Evolutionary conservation across 2,797 vertebrate genomes (phyloP).

Genomic region (Morus bassanus): DNA sequence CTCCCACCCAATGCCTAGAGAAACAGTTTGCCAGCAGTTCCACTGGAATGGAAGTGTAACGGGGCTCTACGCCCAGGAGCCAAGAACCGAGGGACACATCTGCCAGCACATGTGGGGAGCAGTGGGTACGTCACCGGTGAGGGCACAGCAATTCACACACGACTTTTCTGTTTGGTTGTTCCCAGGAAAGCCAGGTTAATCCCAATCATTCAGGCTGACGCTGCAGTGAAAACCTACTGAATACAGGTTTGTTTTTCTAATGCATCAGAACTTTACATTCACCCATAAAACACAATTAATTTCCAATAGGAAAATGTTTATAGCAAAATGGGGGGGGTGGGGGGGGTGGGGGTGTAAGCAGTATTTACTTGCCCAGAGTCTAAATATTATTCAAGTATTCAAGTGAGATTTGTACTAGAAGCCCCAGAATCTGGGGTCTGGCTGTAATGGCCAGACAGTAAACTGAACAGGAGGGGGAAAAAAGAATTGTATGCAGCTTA

Average conservation of each 20-base stretch:
- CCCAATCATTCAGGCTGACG: neutral
- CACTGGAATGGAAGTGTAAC: neutral
- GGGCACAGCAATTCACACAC: neutral
- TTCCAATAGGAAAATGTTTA: neutral
- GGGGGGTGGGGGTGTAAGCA: rapidly evolving
- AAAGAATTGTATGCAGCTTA: neutral
- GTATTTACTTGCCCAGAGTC: neutral
- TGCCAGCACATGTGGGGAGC: neutral
- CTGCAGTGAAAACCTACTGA: neutral
- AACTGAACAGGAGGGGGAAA: neutral
- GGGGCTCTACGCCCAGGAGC: neutral
- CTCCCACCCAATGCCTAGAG: neutral
- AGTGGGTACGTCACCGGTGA: neutral
- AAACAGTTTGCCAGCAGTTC: neutral
- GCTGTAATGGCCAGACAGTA: neutral
- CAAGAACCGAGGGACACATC: neutral
- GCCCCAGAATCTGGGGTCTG: neutral
- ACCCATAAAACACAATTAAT: neutral
- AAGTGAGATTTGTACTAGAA: neutral
- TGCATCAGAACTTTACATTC: neutral
- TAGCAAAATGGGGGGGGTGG: neutral
- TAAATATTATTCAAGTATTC: neutral
- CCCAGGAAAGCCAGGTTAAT: neutral
- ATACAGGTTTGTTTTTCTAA: neutral
- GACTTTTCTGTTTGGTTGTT: neutral